These are phyloP conservation scores for Cheirogaleus medius DNA, from an alignment of 2,113 vertebrate genomes.

Conservation along the genomic window DNA sequence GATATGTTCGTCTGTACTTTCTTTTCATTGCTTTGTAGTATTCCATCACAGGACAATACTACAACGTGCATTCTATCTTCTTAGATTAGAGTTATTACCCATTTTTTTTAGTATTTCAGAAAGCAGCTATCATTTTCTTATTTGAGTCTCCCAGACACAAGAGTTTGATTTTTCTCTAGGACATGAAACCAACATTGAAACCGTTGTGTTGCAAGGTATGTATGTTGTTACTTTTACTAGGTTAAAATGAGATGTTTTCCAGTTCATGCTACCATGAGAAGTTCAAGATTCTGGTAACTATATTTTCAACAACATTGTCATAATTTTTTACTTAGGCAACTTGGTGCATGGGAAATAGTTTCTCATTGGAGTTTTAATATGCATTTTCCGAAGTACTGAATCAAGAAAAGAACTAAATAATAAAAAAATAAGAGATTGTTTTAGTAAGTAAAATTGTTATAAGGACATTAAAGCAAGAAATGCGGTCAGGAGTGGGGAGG, in stretches of 20 bases:
- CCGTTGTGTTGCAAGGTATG: not conserved
- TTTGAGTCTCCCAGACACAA: not conserved
- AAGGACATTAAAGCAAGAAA: not conserved
- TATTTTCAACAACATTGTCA: not conserved
- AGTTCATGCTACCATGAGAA: not conserved
- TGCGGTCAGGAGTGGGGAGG: too few species aligned
- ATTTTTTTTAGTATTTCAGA: not conserved
- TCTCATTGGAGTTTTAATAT: not conserved
- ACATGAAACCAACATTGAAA: not conserved
- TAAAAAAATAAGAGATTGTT: not conserved
- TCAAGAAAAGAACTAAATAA: not conserved
- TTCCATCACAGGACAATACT: not conserved
- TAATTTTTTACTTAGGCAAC: not conserved
- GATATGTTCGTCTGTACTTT: not conserved
- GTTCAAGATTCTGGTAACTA: too few species aligned
- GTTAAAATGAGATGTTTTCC: not conserved
- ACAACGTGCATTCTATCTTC: not conserved
- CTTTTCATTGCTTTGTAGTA: not conserved
- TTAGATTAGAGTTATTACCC: not conserved
- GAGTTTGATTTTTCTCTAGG: not conserved
- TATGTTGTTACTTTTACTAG: not conserved
- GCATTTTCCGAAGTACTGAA: not conserved
- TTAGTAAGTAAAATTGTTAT: not conserved
- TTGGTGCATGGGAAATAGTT: not conserved
- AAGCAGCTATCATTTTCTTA: not conserved